These are phyloP conservation scores for Lingula anatina DNA, from an alignment of 2,888 invertebrate genomes.

Conservation along the genomic window DNA sequence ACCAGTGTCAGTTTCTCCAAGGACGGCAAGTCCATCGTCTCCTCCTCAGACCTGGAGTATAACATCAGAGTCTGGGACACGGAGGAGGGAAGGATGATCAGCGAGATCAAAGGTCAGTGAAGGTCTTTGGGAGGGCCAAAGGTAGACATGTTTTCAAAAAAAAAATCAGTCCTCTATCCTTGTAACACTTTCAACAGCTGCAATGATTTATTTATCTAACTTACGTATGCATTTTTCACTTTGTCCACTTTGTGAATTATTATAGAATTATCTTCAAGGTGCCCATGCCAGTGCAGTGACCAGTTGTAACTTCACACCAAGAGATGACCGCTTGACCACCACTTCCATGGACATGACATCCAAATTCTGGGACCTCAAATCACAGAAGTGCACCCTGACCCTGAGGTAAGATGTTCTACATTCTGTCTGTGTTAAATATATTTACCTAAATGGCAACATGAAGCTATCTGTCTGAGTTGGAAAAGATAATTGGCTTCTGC, in stretches of 20 bases:
- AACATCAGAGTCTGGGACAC: constrained; percentile 41
- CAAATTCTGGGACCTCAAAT: constrained; percentile 44
- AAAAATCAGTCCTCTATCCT: too few relatives aligned
- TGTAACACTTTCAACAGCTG: background rate
- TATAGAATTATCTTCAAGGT: constrained; percentile 37
- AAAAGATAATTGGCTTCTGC: background rate
- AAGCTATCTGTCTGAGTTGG: too few relatives aligned
- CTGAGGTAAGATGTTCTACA: constrained; percentile 28
- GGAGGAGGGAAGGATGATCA: constrained; percentile 31
- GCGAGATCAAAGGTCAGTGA: constrained; percentile 25
- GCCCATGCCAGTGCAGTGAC: constrained; percentile 44
- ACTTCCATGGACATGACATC: constrained; percentile 49
- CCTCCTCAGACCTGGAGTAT: constrained; percentile 43
- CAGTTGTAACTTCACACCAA: constrained; percentile 37
- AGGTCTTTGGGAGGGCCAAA: background rate
- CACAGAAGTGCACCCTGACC: constrained; percentile 35
- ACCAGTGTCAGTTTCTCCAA: constrained; percentile 42
- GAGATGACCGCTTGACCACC: constrained; percentile 42
- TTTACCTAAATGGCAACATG: too few relatives aligned
- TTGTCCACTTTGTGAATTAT: background rate
- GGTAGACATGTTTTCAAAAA: too few relatives aligned
- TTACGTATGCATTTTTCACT: background rate
- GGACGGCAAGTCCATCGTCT: constrained; percentile 34
- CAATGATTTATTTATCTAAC: background rate
- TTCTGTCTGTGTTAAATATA: background rate